A percentile compares a stretch with the other conserved stretches of the same genome.
phyloP scores from a whole-genome alignment of 2,797 vertebrate genomes.

The Sebastes alutus region DNA sequence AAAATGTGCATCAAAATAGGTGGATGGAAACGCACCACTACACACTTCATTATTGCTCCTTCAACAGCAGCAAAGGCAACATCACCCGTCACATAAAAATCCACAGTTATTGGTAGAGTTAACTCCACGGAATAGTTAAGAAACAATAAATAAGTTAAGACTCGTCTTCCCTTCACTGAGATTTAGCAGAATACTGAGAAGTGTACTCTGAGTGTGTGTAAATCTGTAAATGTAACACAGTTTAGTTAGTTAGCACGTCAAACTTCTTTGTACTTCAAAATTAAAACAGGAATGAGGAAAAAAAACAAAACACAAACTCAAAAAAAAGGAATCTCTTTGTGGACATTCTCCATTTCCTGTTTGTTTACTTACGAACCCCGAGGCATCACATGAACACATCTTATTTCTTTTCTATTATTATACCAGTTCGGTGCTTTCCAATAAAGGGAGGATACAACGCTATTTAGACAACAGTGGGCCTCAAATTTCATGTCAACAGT shows the following conservation, averaged over 20 bases:
- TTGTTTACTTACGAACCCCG: not conserved
- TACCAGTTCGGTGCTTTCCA: not conserved
- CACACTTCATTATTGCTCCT: not conserved
- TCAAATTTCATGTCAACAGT: fast-evolving
- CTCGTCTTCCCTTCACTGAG: slow-evolving; percentile 31
- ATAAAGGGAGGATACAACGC: no score
- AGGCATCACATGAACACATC: not conserved
- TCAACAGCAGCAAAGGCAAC: slow-evolving; percentile 15
- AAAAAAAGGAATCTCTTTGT: not conserved
- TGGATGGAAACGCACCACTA: no score
- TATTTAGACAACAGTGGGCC: no score
- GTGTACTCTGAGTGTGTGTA: not conserved
- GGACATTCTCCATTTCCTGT: not conserved
- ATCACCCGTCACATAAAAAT: slow-evolving; percentile 30
- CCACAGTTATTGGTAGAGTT: slow-evolving; percentile 33
- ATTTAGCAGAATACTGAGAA: slow-evolving; percentile 25
- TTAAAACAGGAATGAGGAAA: slow-evolving; percentile 1
- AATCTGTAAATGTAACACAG: slow-evolving; percentile 8
- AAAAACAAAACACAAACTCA: not conserved
- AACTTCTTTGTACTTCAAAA: slow-evolving; percentile 10
- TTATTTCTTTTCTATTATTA: not conserved
- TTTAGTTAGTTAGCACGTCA: slow-evolving; percentile 26
- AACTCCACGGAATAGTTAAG: slow-evolving; percentile 22
- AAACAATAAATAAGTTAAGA: slow-evolving; percentile 51
- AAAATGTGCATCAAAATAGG: no score